phyloP scores from a whole-genome alignment of 2,113 vertebrate species.

The Falco punctatus region DNA sequence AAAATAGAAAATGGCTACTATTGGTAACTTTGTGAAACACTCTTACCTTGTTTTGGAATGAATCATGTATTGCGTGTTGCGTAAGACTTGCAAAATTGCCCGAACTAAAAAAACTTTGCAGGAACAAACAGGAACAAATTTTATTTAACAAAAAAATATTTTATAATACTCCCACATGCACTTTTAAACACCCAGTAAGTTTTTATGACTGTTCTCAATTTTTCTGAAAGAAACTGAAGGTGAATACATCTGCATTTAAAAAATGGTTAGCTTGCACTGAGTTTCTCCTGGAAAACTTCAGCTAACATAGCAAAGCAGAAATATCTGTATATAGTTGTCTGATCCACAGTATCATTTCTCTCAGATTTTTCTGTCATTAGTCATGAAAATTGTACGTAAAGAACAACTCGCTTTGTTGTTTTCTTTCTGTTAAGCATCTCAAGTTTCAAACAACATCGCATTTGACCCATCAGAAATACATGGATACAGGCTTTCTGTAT shows the following conservation, averaged over 20 bases:
- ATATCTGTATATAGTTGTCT: background rate
- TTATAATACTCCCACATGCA: background rate
- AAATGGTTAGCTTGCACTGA: background rate
- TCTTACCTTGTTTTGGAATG: background rate
- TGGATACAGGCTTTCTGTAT: background rate
- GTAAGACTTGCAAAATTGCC: background rate
- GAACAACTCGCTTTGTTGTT: background rate
- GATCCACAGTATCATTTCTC: background rate
- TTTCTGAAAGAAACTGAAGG: background rate
- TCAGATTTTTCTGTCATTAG: background rate
- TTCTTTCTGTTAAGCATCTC: background rate
- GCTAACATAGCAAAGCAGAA: background rate
- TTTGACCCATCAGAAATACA: background rate
- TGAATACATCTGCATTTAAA: background rate
- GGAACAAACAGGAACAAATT: no score
- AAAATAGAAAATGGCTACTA: background rate
- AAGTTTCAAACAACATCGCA: background rate
- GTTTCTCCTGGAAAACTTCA: background rate
- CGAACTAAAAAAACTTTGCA: background rate
- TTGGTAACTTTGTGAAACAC: background rate
- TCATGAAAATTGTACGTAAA: background rate
- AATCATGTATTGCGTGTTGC: background rate
- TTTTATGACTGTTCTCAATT: background rate
- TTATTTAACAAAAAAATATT: background rate
- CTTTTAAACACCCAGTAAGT: background rate